Conservation (phyloP, 2,888 invertebrate species). For the Drosophila emarginata region DNA sequence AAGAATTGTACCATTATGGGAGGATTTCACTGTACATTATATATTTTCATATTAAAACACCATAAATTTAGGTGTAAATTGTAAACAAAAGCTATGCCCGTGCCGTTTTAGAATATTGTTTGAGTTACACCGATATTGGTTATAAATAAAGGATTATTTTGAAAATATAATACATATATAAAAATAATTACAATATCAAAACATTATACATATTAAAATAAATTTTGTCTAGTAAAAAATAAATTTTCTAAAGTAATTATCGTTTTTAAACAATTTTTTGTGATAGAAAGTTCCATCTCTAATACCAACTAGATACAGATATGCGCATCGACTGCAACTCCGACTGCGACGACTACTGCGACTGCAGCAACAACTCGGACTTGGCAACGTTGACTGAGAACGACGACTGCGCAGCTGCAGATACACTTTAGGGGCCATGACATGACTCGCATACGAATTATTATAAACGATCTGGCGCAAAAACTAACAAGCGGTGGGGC, state of each 20-base stretch:
- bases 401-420: slow-evolving; percentile 67
- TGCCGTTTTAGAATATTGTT: too few relatives aligned
- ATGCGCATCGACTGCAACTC: slow-evolving; percentile 53
- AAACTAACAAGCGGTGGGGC: slow-evolving; percentile 69
- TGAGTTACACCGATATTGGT: too few relatives aligned
- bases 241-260: background rate
- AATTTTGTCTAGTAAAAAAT: too few relatives aligned
- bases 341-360: slow-evolving; percentile 12
- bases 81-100: too few relatives aligned
- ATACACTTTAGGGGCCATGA: slow-evolving; percentile 79
- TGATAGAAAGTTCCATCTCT: slow-evolving; percentile 18
- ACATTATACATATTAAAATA: too few relatives aligned
- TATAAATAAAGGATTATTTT: too few relatives aligned
- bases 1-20: too few relatives aligned
- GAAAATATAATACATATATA: too few relatives aligned
- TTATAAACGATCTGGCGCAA: slow-evolving; percentile 77
- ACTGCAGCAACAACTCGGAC: background rate
- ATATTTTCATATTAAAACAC: too few relatives aligned
- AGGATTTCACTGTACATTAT: too few relatives aligned
- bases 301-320: slow-evolving; percentile 67
- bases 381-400: slow-evolving; percentile 1
- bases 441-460: slow-evolving; percentile 80
- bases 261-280: slow-evolving; percentile 4
- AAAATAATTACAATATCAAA: too few relatives aligned
- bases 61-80: too few relatives aligned